A percentile compares a stretch with the other conserved stretches of the same genome.
Evolutionary conservation across 2,888 invertebrate genomes (phyloP).

Genomic region (Drosophila subsilvestris): DNA sequence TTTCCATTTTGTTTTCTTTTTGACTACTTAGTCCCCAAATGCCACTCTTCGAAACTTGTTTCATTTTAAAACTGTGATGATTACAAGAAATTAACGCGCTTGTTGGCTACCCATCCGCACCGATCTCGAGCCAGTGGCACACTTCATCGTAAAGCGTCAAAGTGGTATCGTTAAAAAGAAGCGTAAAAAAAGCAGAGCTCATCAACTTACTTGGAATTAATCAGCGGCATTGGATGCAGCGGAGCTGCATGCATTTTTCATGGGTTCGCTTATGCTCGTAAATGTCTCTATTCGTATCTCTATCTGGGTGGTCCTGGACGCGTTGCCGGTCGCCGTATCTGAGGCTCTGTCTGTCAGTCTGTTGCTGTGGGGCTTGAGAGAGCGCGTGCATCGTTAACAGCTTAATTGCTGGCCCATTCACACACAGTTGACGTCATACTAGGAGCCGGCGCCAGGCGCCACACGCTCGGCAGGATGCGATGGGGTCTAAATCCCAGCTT

Average conservation of each 20-base stretch:
- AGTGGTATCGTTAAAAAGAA: constrained; percentile 42
- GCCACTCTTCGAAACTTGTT: not conserved
- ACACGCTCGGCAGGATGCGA: constrained; percentile 1
- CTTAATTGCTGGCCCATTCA: constrained; percentile 74
- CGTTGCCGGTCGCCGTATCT: not conserved
- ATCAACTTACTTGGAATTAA: constrained; percentile 75
- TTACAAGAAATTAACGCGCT: constrained; percentile 36
- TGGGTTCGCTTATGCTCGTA: constrained; percentile 42
- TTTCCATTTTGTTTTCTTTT: not conserved
- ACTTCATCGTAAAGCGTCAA: constrained; percentile 29
- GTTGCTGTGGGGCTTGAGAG: constrained; percentile 49
- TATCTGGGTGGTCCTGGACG: constrained; percentile 40
- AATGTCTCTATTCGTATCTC: constrained; percentile 29
- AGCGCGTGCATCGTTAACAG: constrained; percentile 74
- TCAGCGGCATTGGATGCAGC: constrained; percentile 59
- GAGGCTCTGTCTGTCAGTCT: not conserved
- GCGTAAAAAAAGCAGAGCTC: constrained; percentile 42
- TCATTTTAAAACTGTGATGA: constrained; percentile 24
- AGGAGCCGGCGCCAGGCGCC: constrained; percentile 33
- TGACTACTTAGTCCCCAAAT: not conserved
- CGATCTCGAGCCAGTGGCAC: not conserved
- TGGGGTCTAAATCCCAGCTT: constrained; percentile 40
- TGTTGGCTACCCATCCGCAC: not conserved
- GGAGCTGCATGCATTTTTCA: constrained; percentile 52
- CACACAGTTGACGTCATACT: constrained; percentile 62